Percentiles rank a stretch among this genome's conserved stretches.
phyloP scores from a whole-genome alignment of 2,888 invertebrate species.

The Phasia obesa region DNA sequence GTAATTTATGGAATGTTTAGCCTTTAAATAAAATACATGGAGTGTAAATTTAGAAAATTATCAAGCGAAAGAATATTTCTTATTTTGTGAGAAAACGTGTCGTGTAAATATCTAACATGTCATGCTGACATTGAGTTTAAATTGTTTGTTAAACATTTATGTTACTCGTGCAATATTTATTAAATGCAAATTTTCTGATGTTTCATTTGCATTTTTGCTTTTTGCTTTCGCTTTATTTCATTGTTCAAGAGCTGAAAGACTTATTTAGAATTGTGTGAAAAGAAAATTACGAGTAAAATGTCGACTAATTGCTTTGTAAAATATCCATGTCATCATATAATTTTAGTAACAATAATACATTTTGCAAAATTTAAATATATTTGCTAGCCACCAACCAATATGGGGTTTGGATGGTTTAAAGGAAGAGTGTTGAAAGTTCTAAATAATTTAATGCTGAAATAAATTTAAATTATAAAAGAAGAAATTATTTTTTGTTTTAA shows the following conservation, averaged over 20 bases:
- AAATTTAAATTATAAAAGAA: no score
- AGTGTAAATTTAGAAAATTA: not conserved
- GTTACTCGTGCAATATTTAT: conserved; percentile 7
- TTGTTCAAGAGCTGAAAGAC: conserved; percentile 4
- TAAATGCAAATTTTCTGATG: conserved; percentile 10
- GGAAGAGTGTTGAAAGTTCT: no score
- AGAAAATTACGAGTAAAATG: not conserved
- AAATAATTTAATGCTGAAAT: no score
- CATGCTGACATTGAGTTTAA: conserved; percentile 33
- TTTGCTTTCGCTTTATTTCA: not conserved
- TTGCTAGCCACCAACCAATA: no score
- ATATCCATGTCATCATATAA: not conserved
- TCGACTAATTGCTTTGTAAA: not conserved
- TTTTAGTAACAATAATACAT: not conserved
- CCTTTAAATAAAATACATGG: conserved; percentile 29
- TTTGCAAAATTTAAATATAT: not conserved
- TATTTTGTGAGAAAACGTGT: not conserved
- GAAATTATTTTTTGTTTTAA: no score
- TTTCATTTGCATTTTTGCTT: not conserved
- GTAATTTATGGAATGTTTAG: conserved; percentile 1
- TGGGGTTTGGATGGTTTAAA: no score
- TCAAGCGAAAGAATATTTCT: not conserved
- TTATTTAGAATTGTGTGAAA: not conserved
- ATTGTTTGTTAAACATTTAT: not conserved
- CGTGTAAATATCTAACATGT: conserved; percentile 32